Conservation (phyloP, 2,888 invertebrate species). For the Lasioglossum figueresi region DNA sequence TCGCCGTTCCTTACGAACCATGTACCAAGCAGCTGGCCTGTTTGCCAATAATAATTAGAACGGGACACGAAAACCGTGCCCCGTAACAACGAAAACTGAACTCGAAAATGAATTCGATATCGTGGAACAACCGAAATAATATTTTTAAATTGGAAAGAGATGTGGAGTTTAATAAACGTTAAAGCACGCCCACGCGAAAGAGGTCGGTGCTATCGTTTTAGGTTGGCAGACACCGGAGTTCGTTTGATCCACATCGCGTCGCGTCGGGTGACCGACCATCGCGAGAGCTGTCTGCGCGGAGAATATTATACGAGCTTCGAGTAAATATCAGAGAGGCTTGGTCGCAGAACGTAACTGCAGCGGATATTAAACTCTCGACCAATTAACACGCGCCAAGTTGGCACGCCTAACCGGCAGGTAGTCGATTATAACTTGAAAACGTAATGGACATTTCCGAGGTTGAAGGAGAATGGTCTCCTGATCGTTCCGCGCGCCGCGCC, state of each 20-base stretch:
- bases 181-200: not conserved
- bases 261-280: not conserved
- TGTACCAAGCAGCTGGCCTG: too few species aligned
- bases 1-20: too few species aligned
- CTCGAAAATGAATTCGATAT: too few species aligned
- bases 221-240: not conserved
- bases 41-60: too few species aligned
- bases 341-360: constrained; percentile 20
- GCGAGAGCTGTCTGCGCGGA: not conserved
- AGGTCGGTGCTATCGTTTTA: not conserved
- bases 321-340: constrained; percentile 30
- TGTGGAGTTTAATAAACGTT: not conserved
- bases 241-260: not conserved
- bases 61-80: too few species aligned
- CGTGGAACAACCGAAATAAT: too few species aligned
- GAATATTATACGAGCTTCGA: constrained; percentile 21
- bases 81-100: too few species aligned
- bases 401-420: not conserved
- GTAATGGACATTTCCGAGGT: not conserved
- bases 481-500: too few species aligned
- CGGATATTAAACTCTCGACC: constrained; percentile 45
- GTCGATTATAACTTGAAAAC: constrained; percentile 1
- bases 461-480: not conserved
- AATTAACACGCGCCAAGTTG: constrained; percentile 34
- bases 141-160: too few species aligned